Conservation (phyloP, 2,797 vertebrate genomes). For the Hippopotamyrus pictus region DNA sequence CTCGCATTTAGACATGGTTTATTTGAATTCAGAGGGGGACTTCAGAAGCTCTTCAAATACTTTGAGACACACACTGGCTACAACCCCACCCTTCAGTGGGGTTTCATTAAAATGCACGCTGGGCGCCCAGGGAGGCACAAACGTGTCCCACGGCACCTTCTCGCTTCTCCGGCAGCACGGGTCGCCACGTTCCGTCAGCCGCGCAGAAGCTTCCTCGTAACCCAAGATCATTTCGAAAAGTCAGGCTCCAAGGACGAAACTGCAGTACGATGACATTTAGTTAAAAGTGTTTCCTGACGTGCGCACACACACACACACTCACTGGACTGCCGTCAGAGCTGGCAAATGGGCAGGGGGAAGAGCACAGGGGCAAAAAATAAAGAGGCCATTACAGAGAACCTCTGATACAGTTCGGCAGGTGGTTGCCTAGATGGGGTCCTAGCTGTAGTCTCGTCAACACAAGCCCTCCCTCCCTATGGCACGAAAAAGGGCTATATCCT, state of each 20-base stretch:
- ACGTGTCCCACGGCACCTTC: neutral
- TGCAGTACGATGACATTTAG: neutral
- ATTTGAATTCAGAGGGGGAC: neutral
- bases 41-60: slow-evolving; percentile 40
- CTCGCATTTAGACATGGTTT: neutral
- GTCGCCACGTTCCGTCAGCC: neutral
- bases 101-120: neutral
- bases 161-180: neutral
- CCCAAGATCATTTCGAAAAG: slow-evolving; percentile 9
- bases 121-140: neutral
- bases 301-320: neutral
- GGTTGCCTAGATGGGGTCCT: neutral
- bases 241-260: slow-evolving; percentile 1
- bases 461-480: neutral
- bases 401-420: neutral
- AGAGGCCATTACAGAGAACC: neutral
- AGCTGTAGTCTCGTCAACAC: neutral
- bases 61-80: slow-evolving; percentile 38
- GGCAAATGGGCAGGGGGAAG: neutral
- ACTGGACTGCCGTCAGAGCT: neutral
- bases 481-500: neutral
- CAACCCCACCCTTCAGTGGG: slow-evolving; percentile 40
- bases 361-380: neutral
- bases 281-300: slow-evolving; percentile 1
- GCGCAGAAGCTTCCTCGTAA: neutral